Percentiles rank a stretch among this genome's conserved stretches.
phyloP scores from a whole-genome alignment of 2,888 invertebrate species.

The Tachina grossa region DNA sequence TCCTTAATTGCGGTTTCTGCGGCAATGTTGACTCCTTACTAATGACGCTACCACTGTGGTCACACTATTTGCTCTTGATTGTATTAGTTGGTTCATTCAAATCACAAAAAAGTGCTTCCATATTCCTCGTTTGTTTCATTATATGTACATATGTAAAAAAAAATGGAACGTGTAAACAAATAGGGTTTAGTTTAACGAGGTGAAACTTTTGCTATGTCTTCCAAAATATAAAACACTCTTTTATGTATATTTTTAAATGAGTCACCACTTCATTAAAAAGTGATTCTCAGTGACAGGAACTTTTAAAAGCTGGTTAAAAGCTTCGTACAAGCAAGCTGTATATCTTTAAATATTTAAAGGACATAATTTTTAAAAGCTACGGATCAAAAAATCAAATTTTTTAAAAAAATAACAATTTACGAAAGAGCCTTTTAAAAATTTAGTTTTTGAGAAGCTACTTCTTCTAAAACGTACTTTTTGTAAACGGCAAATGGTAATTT shows the following conservation, averaged over 20 bases:
- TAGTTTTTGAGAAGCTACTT: not conserved
- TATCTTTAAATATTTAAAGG: not conserved
- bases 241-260: too few relatives aligned
- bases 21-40: constrained; percentile 62
- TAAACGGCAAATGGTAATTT: too few relatives aligned
- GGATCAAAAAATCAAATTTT: too few relatives aligned
- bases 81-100: constrained; percentile 55
- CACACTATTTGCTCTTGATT: constrained; percentile 30
- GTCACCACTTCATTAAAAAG: too few relatives aligned
- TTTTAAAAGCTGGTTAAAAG: too few relatives aligned
- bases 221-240: too few relatives aligned
- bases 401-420: not conserved
- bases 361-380: not conserved
- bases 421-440: not conserved
- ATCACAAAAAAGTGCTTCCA: constrained; percentile 43
- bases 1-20: constrained; percentile 67
- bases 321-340: too few relatives aligned
- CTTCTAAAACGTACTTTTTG: not conserved
- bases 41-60: constrained; percentile 24
- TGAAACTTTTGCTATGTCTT: not conserved
- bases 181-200: not conserved
- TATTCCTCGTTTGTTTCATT: constrained; percentile 36
- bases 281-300: too few relatives aligned
- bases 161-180: not conserved
- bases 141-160: constrained; percentile 14